These are phyloP conservation scores for Aldrovandia affinis DNA, from an alignment of 2,797 vertebrate species.

Conservation along the genomic window DNA sequence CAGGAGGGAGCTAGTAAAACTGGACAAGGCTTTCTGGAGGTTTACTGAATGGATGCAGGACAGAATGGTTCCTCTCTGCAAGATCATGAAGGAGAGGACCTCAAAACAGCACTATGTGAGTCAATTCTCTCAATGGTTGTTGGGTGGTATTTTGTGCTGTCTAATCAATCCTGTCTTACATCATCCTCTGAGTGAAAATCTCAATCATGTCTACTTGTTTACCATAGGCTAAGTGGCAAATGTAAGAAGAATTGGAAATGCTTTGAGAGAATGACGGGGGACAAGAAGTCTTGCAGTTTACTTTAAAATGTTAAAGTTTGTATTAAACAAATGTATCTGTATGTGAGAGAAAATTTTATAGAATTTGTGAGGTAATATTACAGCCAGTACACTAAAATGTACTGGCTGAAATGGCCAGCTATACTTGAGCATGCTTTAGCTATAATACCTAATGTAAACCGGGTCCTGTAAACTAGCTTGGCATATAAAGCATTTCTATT, in stretches of 20 bases:
- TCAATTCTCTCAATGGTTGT: neutral
- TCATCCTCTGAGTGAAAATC: neutral
- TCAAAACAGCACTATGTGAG: neutral
- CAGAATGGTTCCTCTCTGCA: neutral
- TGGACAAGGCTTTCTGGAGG: neutral
- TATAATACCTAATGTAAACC: no score
- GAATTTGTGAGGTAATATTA: neutral
- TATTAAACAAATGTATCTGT: neutral
- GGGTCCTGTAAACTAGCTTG: no score
- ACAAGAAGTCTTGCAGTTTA: neutral
- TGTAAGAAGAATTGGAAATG: no score
- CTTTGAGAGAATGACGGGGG: neutral
- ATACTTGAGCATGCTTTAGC: no score
- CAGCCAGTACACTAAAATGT: no score
- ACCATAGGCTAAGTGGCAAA: no score
- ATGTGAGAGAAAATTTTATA: neutral
- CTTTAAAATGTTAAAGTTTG: neutral
- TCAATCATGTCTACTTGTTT: neutral
- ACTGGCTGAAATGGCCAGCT: no score
- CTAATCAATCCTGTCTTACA: neutral
- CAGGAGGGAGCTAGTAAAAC: neutral
- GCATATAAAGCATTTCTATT: no score
- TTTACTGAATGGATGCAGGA: neutral
- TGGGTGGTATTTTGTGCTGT: neutral
- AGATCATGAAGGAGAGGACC: neutral